phyloP scores from a whole-genome alignment of 2,113 vertebrate genomes.

The Andinoacara biseriatus region DNA sequence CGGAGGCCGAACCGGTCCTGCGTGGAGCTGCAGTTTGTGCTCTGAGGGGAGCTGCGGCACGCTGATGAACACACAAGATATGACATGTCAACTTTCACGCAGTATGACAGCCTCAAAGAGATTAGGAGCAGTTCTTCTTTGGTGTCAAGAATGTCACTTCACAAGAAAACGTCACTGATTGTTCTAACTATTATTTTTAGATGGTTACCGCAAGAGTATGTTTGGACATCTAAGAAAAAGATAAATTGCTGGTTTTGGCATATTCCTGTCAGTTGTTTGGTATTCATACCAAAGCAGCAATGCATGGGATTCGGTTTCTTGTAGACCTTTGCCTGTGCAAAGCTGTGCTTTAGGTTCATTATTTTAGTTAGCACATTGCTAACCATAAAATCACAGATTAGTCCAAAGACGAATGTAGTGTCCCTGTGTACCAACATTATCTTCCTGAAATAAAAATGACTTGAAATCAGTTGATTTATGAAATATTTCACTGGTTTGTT shows the following conservation, averaged over 20 bases:
- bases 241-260: conserved; percentile 25
- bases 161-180: background rate
- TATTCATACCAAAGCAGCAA: conserved; percentile 71
- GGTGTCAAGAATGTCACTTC: conserved; percentile 29
- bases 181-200: conserved; percentile 5
- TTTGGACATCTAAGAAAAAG: conserved; percentile 19
- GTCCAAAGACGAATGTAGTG: background rate
- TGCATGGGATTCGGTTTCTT: conserved; percentile 63
- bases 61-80: conserved; percentile 69
- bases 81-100: conserved; percentile 65
- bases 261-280: conserved; percentile 50
- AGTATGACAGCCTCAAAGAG: conserved; percentile 48
- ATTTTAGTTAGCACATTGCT: conserved; percentile 9
- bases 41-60: conserved; percentile 24
- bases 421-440: background rate
- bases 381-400: background rate
- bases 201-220: background rate
- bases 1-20: conserved; percentile 45
- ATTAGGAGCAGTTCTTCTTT: conserved; percentile 25
- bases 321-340: conserved; percentile 27
- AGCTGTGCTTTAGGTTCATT: conserved; percentile 55
- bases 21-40: conserved; percentile 28
- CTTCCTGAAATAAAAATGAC: background rate
- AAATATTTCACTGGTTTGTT: conserved; percentile 4
- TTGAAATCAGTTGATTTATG: background rate